phyloP scores from a whole-genome alignment of 2,888 invertebrate genomes.

The Lacanobia wlatinum region DNA sequence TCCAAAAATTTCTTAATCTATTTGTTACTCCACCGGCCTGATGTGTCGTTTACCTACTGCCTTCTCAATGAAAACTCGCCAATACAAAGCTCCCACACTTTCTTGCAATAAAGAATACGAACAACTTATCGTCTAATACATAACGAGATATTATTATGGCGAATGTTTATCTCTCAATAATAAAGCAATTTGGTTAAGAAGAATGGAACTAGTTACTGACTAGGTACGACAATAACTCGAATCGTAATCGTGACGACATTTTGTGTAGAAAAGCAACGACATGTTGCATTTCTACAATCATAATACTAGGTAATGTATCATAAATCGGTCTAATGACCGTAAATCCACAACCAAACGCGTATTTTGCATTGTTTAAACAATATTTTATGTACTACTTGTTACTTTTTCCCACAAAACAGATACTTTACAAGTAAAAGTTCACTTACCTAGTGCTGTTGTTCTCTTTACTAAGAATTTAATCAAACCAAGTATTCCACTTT shows the following conservation, averaged over 20 bases:
- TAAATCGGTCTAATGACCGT: background rate
- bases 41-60: background rate
- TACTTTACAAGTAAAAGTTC: background rate
- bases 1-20: too few species aligned
- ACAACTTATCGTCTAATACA: too few species aligned
- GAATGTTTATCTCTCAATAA: background rate
- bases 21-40: too few species aligned
- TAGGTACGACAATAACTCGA: background rate
- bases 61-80: background rate
- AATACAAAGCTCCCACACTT: background rate
- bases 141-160: slow-evolving; percentile 8
- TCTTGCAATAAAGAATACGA: background rate
- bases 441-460: slow-evolving; percentile 1
- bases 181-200: background rate
- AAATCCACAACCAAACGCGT: background rate
- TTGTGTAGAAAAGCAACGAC: background rate
- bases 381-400: too few species aligned
- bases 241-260: slow-evolving; percentile 17
- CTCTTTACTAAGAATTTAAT: slow-evolving; percentile 5
- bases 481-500: slow-evolving; percentile 2
- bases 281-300: background rate
- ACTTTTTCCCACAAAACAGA: background rate
- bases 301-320: background rate
- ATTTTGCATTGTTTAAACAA: background rate
- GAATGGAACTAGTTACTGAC: background rate